Conservation (phyloP, 2,888 invertebrate genomes). For the Himalopsyche japonica region DNA sequence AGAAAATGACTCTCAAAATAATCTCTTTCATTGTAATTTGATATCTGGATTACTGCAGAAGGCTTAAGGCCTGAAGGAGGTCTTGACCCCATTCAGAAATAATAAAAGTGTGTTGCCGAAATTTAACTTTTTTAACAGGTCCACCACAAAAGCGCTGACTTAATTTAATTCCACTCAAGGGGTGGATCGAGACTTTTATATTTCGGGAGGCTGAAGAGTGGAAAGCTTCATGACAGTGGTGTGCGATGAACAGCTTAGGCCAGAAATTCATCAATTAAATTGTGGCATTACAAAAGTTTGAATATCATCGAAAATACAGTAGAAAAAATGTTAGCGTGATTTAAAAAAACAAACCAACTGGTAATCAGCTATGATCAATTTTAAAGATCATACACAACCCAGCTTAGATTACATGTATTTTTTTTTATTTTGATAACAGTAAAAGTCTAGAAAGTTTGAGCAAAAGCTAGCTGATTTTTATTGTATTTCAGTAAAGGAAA, state of each 20-base stretch:
- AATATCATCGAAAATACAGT: no score
- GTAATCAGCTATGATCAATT: no score
- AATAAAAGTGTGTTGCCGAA: constrained; percentile 1
- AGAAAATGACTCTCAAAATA: not conserved
- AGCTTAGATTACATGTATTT: no score
- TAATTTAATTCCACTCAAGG: constrained; percentile 1
- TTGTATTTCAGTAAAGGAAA: no score
- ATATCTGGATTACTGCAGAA: not conserved
- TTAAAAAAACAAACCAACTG: no score
- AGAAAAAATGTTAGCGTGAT: no score
- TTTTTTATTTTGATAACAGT: no score
- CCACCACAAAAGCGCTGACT: constrained; percentile 1
- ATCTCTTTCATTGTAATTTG: not conserved
- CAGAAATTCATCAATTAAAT: no score
- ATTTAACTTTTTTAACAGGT: not conserved
- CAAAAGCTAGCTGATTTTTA: no score
- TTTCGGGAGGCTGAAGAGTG: not conserved
- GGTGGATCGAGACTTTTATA: not conserved
- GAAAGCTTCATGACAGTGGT: not conserved
- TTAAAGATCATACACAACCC: no score
- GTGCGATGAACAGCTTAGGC: not conserved
- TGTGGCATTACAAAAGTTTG: no score
- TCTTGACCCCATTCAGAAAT: not conserved
- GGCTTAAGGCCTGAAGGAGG: not conserved
- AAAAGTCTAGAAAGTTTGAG: no score